A percentile compares a stretch with the other conserved stretches of the same genome.
These are phyloP conservation scores for Drosophila micromelanica DNA, from an alignment of 1,140 invertebrate genomes.

Conservation along the genomic window DNA sequence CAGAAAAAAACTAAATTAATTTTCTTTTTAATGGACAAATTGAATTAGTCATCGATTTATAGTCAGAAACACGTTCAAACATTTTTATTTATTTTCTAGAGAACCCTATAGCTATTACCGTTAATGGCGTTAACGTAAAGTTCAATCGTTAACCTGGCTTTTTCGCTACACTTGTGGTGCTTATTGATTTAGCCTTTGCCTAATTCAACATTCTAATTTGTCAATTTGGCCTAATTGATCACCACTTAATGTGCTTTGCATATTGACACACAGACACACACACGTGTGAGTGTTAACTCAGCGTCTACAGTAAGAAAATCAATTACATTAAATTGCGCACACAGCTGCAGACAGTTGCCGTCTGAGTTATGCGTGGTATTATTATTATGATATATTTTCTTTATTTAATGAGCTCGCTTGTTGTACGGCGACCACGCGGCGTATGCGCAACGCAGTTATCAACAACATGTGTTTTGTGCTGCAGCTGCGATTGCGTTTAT, in stretches of 20 bases:
- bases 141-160: background rate
- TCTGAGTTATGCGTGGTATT: slow-evolving; percentile 50
- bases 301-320: slow-evolving; percentile 54
- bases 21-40: background rate
- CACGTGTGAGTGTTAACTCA: slow-evolving; percentile 17
- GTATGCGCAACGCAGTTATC: slow-evolving; percentile 51
- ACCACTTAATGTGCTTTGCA: slow-evolving; percentile 12
- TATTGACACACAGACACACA: background rate
- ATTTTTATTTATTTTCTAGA: background rate
- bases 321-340: slow-evolving; percentile 56
- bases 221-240: slow-evolving; percentile 21
- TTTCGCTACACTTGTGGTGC: background rate
- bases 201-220: background rate
- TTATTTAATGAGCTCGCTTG: slow-evolving; percentile 63
- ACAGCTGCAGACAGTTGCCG: slow-evolving; percentile 43
- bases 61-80: background rate
- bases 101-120: background rate
- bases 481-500: slow-evolving; percentile 52
- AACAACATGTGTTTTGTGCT: slow-evolving; percentile 67
- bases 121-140: background rate
- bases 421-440: slow-evolving; percentile 35
- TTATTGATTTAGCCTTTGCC: slow-evolving; percentile 2
- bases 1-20: background rate
- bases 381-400: slow-evolving; percentile 16
- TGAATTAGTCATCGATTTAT: background rate